Evolutionary conservation across 2,113 vertebrate species (phyloP).

Genomic region (Cinclus cinclus): DNA sequence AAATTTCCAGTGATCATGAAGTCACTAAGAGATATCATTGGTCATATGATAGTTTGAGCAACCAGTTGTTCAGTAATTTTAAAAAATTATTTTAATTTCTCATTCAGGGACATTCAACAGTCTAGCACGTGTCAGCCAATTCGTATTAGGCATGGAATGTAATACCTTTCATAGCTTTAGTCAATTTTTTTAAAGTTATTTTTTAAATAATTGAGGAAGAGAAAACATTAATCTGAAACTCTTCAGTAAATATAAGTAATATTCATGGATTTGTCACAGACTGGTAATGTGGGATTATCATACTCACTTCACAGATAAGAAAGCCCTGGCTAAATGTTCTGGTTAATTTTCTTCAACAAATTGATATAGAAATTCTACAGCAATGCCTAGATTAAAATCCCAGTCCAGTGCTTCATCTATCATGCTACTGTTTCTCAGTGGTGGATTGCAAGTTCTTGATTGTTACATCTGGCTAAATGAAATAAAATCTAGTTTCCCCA

Average conservation of each 20-base stretch:
- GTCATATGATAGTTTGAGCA: not conserved
- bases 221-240: not conserved
- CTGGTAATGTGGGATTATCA: not conserved
- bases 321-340: not conserved
- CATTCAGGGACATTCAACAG: not conserved
- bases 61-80: not conserved
- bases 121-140: not conserved
- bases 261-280: not conserved
- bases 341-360: not conserved
- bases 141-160: not conserved
- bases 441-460: constrained; percentile 2
- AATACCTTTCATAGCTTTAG: not conserved
- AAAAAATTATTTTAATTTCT: constrained; percentile 7
- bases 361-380: not conserved
- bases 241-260: not conserved
- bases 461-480: not conserved
- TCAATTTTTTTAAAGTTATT: not conserved
- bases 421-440: not conserved
- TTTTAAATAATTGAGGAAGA: not conserved
- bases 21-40: not conserved
- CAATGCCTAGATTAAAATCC: not conserved
- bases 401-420: not conserved
- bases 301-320: not conserved
- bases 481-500: constrained; percentile 13
- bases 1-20: not conserved